phyloP scores from a whole-genome alignment of 2,113 vertebrate genomes.

The Mesoclemmys tuberculata region DNA sequence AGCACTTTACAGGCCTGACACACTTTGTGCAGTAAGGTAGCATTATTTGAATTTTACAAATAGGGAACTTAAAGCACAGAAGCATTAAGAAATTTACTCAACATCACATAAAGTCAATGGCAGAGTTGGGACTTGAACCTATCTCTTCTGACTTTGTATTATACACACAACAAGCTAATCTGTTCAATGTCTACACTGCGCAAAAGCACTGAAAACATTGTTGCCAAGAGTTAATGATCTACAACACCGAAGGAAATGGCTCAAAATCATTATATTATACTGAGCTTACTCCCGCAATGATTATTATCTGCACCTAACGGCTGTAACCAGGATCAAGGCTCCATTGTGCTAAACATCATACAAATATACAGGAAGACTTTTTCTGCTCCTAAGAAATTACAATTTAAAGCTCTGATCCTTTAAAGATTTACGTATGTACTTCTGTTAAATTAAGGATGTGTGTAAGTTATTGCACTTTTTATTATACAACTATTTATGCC shows the following conservation, averaged over 20 bases:
- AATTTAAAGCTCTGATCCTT: neutral
- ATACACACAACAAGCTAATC: neutral
- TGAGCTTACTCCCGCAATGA: neutral
- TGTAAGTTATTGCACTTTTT: neutral
- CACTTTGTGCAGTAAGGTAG: neutral
- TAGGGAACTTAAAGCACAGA: neutral
- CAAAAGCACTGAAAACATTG: neutral
- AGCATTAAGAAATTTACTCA: constrained; percentile 10
- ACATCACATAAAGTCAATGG: neutral
- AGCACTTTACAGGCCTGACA: neutral
- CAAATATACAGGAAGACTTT: neutral
- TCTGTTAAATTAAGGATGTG: neutral
- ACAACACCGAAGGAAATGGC: neutral
- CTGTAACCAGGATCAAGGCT: neutral
- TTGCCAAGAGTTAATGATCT: neutral
- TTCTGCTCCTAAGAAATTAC: neutral
- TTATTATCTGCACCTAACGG: neutral
- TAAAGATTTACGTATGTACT: neutral
- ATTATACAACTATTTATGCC: neutral
- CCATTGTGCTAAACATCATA: neutral
- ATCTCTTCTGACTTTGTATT: neutral
- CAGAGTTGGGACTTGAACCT: neutral
- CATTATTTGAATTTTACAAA: neutral
- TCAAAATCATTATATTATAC: neutral
- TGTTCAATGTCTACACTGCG: neutral